A percentile compares a stretch with the other conserved stretches of the same genome.
Conservation (phyloP, 1,140 invertebrate genomes). For the Vollenhovia emeryi region DNA sequence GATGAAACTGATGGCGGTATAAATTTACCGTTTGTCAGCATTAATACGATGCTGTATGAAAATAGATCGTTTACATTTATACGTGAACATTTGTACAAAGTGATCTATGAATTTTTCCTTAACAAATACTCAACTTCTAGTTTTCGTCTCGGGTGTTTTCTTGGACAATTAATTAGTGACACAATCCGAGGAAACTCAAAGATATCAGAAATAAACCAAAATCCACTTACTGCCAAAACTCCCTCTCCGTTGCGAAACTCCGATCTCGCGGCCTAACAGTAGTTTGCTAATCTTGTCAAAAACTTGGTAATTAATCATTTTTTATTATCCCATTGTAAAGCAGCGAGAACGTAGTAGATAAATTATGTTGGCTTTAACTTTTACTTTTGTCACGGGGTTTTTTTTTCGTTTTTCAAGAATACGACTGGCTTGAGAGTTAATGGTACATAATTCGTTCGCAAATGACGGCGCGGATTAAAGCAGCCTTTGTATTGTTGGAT, state of each 20-base stretch:
- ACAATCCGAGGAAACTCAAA: neutral
- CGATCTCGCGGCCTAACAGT: too few relatives aligned
- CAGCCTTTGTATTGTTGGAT: constrained; percentile 19
- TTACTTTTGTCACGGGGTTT: neutral
- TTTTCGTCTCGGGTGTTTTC: neutral
- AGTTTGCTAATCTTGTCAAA: neutral
- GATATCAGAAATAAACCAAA: neutral
- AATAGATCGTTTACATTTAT: neutral
- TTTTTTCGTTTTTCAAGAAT: constrained; percentile 4
- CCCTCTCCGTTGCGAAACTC: neutral
- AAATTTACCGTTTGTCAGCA: neutral
- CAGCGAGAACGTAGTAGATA: neutral
- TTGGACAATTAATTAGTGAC: too few relatives aligned
- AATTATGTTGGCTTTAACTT: neutral
- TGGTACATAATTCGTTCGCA: constrained; percentile 9
- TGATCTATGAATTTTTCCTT: too few relatives aligned
- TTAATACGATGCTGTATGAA: neutral
- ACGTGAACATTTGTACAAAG: neutral
- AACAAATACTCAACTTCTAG: neutral
- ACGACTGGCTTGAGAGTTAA: neutral
- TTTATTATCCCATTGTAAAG: neutral
- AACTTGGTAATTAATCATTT: neutral
- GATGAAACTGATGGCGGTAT: neutral
- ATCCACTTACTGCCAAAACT: neutral
- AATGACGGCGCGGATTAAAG: constrained; percentile 22